phyloP scores from a whole-genome alignment of 2,797 vertebrate species.

The Centroberyx gerrardi region DNA sequence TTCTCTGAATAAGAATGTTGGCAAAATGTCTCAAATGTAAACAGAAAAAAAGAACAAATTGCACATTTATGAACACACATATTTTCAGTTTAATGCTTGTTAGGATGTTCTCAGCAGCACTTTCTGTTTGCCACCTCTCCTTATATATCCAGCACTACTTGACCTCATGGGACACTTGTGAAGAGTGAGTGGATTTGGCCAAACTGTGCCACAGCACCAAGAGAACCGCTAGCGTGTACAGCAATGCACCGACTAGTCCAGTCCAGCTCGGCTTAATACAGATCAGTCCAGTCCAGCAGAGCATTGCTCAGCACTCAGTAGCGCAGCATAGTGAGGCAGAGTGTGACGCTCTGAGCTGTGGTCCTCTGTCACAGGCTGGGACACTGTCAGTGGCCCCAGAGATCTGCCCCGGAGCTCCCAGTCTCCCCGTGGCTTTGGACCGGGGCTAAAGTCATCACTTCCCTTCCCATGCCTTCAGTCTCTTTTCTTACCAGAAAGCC shows the following conservation, averaged over 20 bases:
- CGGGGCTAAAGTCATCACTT: constrained; percentile 30
- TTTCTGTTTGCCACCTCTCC: no score
- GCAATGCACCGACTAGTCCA: background rate
- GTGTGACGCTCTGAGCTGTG: constrained; percentile 35
- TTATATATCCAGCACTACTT: no score
- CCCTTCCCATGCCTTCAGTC: constrained; percentile 22
- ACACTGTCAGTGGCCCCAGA: background rate
- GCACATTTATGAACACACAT: no score
- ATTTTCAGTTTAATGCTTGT: no score
- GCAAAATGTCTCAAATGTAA: no score
- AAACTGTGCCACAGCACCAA: background rate
- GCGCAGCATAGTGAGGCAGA: constrained; percentile 19
- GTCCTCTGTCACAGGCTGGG: constrained; percentile 41
- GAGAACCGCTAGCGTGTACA: background rate
- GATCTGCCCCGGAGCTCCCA: constrained; percentile 20
- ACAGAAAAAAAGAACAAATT: no score
- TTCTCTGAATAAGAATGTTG: no score
- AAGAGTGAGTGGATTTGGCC: no score
- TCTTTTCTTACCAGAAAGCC: constrained; percentile 32
- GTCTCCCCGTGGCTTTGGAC: constrained; percentile 14
- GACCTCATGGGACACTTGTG: no score
- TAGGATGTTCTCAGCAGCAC: no score
- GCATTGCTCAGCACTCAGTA: constrained; percentile 27
- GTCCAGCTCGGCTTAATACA: background rate
- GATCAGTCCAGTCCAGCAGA: constrained; percentile 9